Conservation (phyloP, 2,888 invertebrate genomes). For the Drosophila paramelanica region DNA sequence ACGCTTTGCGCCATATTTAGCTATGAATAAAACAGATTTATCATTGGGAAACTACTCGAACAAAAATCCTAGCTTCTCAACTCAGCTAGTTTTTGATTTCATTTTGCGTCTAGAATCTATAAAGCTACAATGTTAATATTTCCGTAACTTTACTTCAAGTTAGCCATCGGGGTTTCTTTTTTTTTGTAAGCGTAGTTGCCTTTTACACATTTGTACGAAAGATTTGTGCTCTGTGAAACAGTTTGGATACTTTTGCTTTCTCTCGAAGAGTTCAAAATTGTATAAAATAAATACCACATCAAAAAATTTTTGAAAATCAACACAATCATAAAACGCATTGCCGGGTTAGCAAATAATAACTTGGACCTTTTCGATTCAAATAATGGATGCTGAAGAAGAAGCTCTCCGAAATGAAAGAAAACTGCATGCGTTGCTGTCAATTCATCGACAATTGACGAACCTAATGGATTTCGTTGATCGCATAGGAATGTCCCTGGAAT, state of each 20-base stretch:
- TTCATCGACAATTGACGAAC: slow-evolving; percentile 1
- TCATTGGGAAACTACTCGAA: neutral
- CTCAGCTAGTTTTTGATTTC: neutral
- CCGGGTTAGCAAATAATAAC: neutral
- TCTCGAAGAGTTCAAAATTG: slow-evolving; percentile 12
- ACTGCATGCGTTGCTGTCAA: neutral
- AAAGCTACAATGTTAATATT: neutral
- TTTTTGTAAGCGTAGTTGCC: neutral
- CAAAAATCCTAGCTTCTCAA: neutral
- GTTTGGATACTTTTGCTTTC: neutral
- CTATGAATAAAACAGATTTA: slow-evolving; percentile 12
- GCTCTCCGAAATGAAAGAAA: neutral
- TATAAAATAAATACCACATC: slow-evolving; percentile 1
- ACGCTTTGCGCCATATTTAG: slow-evolving; percentile 5
- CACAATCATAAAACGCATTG: neutral
- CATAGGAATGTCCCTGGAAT: slow-evolving; percentile 3
- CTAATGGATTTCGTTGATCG: slow-evolving; percentile 5
- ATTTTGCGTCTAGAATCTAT: no score
- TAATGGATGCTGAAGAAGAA: slow-evolving; percentile 10
- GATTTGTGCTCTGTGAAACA: neutral
- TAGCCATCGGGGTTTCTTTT: neutral
- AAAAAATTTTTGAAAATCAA: neutral
- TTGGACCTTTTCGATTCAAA: neutral
- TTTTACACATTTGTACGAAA: neutral
- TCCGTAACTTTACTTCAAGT: no score